Evolutionary conservation across 2,888 invertebrate genomes (phyloP), one percentile per base, ranked within the genome.

Genomic region (Stenoptilia bipunctidactyla): DNA sequence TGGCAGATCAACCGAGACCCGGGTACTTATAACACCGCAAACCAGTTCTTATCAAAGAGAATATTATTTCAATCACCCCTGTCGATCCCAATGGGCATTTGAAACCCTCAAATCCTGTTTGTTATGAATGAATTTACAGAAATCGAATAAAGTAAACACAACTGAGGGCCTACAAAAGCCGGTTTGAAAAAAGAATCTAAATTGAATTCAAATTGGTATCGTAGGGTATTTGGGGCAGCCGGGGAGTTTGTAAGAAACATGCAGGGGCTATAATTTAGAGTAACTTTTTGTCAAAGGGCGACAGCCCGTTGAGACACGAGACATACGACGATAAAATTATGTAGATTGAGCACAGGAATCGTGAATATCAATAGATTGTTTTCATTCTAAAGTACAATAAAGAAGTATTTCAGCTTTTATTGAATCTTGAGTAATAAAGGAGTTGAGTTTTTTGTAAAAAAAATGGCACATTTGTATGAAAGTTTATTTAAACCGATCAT

Each of bases 41-140:
- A 74, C 75, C 72, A 70, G 74, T 73, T 76, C 74, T 82, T 82
- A 82, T 82, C 82, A 82, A 82, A 76, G 80, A 73, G 82, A 82
- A 82, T 82, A 80, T 82, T 82, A 83, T 83, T 83, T 79, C 80
- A 83, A 83, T 80, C 80, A 73, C 82, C 80, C 80, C 76, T 76
- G 80, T 74, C 76, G 75, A 72, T 73, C 75, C 77, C 75, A 71
- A 75, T 75, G 73, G 75, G 77, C 74, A 74, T 73, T 74, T 67
- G 62, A 68, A 72, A 74, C 77, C 82, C 82, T 79, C 68, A 82
- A 83, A 83, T 82, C 82, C 80, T 76, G 83, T 82, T 83, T 82
- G 80, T 80, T 80, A 80, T 83, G 82, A 83, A 83, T 83, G 82
- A 83, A 83, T 82, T 83, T 83, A 83, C 79, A 80, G 80, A 82